Conservation (phyloP, 2,888 invertebrate genomes). For the Drosophila merina region DNA sequence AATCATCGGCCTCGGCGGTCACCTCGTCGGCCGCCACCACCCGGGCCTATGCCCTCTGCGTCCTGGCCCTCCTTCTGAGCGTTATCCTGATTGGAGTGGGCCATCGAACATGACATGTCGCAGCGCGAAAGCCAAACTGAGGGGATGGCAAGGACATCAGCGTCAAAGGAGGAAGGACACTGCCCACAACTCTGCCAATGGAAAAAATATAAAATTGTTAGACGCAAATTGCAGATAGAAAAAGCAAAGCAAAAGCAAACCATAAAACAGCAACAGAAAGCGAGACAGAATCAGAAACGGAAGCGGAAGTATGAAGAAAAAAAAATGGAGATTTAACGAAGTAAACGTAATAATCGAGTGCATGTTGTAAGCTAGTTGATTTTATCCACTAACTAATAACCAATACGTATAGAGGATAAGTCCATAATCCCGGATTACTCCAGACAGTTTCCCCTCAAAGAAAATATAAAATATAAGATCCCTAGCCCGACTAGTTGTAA, state of each 20-base stretch:
- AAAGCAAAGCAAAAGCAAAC: conserved; percentile 10
- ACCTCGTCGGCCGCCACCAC: conserved; percentile 82
- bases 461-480: not conserved
- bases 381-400: conserved; percentile 65
- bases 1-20: conserved; percentile 83
- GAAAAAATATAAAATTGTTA: conserved; percentile 44
- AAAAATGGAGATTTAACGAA: conserved; percentile 25
- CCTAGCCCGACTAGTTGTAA: conserved; percentile 52
- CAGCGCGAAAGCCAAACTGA: conserved; percentile 15
- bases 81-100: conserved; percentile 72
- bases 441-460: conserved; percentile 7
- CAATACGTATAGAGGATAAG: conserved; percentile 24
- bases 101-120: conserved; percentile 81
- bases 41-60: conserved; percentile 77
- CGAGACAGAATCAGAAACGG: not conserved
- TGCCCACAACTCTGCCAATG: conserved; percentile 53
- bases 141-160: conserved; percentile 12
- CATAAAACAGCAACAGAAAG: not conserved
- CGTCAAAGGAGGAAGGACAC: conserved; percentile 20
- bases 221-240: conserved; percentile 7
- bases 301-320: conserved; percentile 7
- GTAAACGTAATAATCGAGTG: conserved; percentile 54
- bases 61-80: conserved; percentile 75
- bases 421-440: conserved; percentile 33
- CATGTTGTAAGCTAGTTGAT: conserved; percentile 74